Evolutionary conservation across 1,140 invertebrate species (phyloP).

Genomic region (Octopus bimaculoides): DNA sequence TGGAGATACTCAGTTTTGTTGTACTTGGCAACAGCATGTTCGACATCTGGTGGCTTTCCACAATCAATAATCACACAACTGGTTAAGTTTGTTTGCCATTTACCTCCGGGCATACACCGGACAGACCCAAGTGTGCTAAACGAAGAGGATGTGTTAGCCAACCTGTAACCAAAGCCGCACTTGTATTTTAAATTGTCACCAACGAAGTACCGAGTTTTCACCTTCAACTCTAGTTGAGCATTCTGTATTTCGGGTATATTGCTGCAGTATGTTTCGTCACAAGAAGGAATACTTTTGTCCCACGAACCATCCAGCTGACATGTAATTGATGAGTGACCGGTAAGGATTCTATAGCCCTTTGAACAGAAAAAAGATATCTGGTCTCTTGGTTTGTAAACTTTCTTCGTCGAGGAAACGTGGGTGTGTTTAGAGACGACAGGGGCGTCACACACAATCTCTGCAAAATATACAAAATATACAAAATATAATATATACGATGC

Average conservation of each 20-base stretch:
- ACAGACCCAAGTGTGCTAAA: slow-evolving; percentile 26
- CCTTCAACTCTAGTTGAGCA: slow-evolving; percentile 23
- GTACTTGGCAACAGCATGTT: slow-evolving; percentile 24
- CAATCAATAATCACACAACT: slow-evolving; percentile 36
- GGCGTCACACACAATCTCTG: slow-evolving; percentile 44
- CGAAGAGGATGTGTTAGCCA: slow-evolving; percentile 19
- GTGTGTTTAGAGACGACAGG: slow-evolving; percentile 42
- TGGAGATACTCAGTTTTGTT: slow-evolving; percentile 27
- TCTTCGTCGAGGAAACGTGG: slow-evolving; percentile 16
- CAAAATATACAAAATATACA: slow-evolving; percentile 15
- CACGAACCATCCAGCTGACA: slow-evolving; percentile 46
- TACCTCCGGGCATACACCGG: slow-evolving; percentile 35
- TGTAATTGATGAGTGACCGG: slow-evolving; percentile 29
- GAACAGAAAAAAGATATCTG: slow-evolving; percentile 29
- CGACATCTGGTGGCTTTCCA: slow-evolving; percentile 30
- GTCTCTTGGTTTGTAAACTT: slow-evolving; percentile 29
- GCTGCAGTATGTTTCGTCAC: slow-evolving; percentile 46
- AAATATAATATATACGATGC: too few species aligned
- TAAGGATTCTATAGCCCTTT: slow-evolving; percentile 34
- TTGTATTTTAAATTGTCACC: slow-evolving; percentile 39
- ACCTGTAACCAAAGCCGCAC: slow-evolving; percentile 47
- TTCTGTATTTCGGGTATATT: slow-evolving; percentile 36
- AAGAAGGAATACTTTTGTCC: slow-evolving; percentile 44
- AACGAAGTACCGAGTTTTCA: slow-evolving; percentile 29
- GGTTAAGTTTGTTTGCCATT: slow-evolving; percentile 41